Evolutionary conservation across 2,888 invertebrate genomes (phyloP), one percentile per base, ranked within the genome.

Genomic region (Cantharis lateralis): DNA sequence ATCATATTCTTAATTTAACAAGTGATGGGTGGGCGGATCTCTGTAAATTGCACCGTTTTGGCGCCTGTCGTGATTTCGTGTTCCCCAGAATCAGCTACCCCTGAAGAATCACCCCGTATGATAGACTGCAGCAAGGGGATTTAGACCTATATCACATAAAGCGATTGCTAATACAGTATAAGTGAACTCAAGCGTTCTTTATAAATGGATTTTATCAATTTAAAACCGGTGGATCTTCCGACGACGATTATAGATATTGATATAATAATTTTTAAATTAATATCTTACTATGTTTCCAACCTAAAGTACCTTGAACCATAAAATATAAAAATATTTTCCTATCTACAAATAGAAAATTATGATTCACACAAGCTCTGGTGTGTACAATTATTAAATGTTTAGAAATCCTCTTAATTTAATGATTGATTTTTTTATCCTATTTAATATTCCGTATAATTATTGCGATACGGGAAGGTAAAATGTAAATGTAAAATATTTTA

Each of bases 201-300:
- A 87, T 88, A 88, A 88, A 88, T 88, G 88, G 87, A 88, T 88
- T 88, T 88, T 88, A 88, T 88, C 88, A 88, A 88, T 88, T 88
- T 88, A 85, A 87, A 87, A 84, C 85, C 83, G 77, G 75, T 64
- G 66, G 70, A 75, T 75, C 75, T 75, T 75, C 32, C 70, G 63
- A 70, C 72, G 78, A 70, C 70, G 78, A 72, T 78, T 78, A 75
- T 72, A 77, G 74, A 77, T 74, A 74, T 77, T 77, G 69, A 62
- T 68, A 74, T 74, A 71, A 74, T 77, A 68, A 74, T 73, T 76
- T 26, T 63, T 48, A 70, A 71, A 75, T 75, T 75, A 75, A 20
- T 66, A 66, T 66, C 24, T 66, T 66, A 66, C 20, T 66, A 24
- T 20, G 64, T 24, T 24, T 66, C 20, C 1, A 11, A 15, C 13